Conservation (phyloP, 2,888 invertebrate species). For the Apodemia hepburni region DNA sequence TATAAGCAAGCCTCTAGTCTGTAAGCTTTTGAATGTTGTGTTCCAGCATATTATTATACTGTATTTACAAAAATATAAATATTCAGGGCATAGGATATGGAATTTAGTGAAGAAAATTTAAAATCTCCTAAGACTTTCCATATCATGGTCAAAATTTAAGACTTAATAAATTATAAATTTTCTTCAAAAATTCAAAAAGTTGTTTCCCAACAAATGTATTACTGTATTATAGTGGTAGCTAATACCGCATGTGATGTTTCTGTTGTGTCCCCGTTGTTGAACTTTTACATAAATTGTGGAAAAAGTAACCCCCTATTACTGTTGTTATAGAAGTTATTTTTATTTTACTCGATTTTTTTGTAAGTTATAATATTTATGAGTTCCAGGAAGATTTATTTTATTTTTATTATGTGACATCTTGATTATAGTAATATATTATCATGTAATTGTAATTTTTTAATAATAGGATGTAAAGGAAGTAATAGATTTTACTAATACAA, state of each 20-base stretch:
- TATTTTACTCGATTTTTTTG: neutral
- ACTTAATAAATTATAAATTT: slow-evolving; percentile 8
- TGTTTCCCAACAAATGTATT: neutral
- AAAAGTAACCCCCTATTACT: neutral
- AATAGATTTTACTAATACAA: slow-evolving; percentile 11
- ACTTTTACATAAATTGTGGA: slow-evolving; percentile 6
- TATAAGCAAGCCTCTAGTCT: too few relatives aligned
- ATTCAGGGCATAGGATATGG: too few relatives aligned
- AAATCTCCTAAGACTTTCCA: neutral
- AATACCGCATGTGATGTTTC: neutral
- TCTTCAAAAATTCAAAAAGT: neutral
- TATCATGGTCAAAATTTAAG: neutral
- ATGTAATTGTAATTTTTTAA: slow-evolving; percentile 1
- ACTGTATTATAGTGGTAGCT: neutral
- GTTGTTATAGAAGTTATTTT: slow-evolving; percentile 1
- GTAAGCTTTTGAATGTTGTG: too few relatives aligned
- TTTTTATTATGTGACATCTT: neutral
- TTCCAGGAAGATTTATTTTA: neutral
- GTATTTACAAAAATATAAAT: too few relatives aligned
- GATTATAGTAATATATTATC: slow-evolving; percentile 8
- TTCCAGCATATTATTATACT: too few relatives aligned
- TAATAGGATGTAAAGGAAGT: slow-evolving; percentile 1
- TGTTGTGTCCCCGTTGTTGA: slow-evolving; percentile 11
- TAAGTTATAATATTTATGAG: neutral
- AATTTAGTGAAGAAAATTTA: neutral